These are phyloP conservation scores for Ditula angustiorana DNA, from an alignment of 2,888 invertebrate species.

Conservation along the genomic window DNA sequence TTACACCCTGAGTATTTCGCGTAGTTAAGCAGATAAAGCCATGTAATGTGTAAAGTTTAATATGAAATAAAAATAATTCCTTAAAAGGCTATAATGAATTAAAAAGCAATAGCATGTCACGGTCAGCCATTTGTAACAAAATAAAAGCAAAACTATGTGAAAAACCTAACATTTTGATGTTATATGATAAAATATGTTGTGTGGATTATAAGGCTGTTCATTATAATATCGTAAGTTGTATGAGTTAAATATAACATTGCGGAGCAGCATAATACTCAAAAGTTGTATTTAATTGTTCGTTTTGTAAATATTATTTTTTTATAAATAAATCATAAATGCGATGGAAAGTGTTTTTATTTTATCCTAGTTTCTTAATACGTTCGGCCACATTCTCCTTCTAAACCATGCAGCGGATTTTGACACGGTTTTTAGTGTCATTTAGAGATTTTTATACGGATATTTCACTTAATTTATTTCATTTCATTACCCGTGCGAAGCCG, in stretches of 20 bases:
- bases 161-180: not conserved
- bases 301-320: conserved; percentile 68
- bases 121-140: not conserved
- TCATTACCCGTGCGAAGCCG: too few relatives aligned
- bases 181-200: not conserved
- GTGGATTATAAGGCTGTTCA: not conserved
- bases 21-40: not conserved
- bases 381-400: too few relatives aligned
- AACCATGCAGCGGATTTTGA: too few relatives aligned
- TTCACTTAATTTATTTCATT: too few relatives aligned
- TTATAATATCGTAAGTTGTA: not conserved
- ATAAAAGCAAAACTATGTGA: not conserved
- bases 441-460: too few relatives aligned
- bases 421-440: too few relatives aligned
- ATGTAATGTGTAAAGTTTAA: not conserved
- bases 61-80: not conserved
- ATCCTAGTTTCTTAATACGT: too few relatives aligned
- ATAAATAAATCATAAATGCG: conserved; percentile 50
- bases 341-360: not conserved
- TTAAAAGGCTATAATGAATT: not conserved
- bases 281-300: conserved; percentile 60
- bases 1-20: not conserved
- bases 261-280: not conserved
- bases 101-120: too few relatives aligned
- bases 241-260: not conserved